A percentile compares a stretch with the other conserved stretches of the same genome.
These are phyloP conservation scores for Danio tinwini DNA, from an alignment of 2,797 vertebrate species.

Conservation along the genomic window DNA sequence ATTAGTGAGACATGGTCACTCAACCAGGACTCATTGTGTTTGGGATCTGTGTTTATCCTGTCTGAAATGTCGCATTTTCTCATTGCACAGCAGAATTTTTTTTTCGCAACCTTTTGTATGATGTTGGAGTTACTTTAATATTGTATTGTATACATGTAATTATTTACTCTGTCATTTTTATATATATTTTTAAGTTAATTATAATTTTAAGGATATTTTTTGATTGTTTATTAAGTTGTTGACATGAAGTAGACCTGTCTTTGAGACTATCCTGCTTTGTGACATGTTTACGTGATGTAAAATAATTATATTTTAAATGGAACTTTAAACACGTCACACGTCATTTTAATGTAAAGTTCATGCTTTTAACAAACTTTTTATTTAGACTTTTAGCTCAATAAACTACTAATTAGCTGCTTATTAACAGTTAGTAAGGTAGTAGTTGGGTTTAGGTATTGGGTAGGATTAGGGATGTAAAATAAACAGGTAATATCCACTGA, in stretches of 20 bases:
- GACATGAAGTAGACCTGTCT: not conserved
- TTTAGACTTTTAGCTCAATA: too few species aligned
- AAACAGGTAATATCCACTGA: too few species aligned
- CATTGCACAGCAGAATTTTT: not conserved
- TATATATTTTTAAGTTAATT: not conserved
- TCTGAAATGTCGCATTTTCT: constrained; percentile 19
- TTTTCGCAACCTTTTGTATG: too few species aligned
- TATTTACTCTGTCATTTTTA: not conserved
- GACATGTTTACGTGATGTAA: not conserved
- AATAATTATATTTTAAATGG: not conserved
- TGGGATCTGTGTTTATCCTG: constrained; percentile 27
- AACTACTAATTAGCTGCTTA: too few species aligned
- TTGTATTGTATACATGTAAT: not conserved
- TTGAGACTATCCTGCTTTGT: not conserved
- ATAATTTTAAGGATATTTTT: not conserved
- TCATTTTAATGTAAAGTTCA: too few species aligned
- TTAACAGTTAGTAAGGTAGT: too few species aligned
- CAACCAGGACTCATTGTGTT: not conserved
- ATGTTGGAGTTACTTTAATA: too few species aligned
- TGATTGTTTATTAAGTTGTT: not conserved
- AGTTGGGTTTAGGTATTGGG: too few species aligned
- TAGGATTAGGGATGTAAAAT: too few species aligned
- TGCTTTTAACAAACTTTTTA: too few species aligned
- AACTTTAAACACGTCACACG: too few species aligned
- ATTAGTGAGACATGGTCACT: constrained; percentile 21